Evolutionary conservation across 2,113 vertebrate genomes (phyloP).

Genomic region (Cathartes aura): DNA sequence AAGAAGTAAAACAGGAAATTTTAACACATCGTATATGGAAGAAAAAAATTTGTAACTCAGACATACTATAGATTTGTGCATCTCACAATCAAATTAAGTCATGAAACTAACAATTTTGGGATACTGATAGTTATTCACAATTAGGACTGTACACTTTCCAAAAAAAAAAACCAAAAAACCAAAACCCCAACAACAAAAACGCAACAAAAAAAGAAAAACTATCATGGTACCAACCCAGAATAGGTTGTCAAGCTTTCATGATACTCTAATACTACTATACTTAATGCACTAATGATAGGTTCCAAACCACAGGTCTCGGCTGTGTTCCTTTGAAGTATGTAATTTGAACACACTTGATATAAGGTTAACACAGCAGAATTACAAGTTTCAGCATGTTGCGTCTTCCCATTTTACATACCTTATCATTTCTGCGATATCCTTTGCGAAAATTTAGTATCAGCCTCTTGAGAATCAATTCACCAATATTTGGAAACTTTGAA

Average conservation of each 20-base stretch:
- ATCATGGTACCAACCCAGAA: neutral
- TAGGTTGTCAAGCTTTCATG: fast-evolving
- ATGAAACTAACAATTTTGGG: neutral
- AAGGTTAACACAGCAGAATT: neutral
- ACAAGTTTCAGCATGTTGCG: neutral
- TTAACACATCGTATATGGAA: neutral
- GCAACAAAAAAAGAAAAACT: neutral
- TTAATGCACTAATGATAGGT: neutral
- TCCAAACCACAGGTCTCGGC: fast-evolving
- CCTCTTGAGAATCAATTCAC: conserved; percentile 95
- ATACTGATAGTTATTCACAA: neutral
- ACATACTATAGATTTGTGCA: neutral
- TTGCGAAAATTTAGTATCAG: conserved; percentile 95
- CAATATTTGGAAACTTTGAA: conserved; percentile 97
- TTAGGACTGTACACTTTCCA: neutral
- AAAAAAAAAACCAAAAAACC: neutral
- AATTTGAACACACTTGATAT: neutral
- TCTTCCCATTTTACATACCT: conserved; percentile 76
- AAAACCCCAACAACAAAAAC: neutral
- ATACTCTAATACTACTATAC: neutral
- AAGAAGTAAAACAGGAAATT: neutral
- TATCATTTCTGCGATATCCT: conserved; percentile 96
- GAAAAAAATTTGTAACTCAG: neutral
- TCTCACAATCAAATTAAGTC: neutral
- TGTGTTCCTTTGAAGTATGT: neutral